Percentiles rank a stretch among this genome's conserved stretches.
Conservation (phyloP, 2,797 vertebrate species). For the Sebastes kiyomatsui region DNA sequence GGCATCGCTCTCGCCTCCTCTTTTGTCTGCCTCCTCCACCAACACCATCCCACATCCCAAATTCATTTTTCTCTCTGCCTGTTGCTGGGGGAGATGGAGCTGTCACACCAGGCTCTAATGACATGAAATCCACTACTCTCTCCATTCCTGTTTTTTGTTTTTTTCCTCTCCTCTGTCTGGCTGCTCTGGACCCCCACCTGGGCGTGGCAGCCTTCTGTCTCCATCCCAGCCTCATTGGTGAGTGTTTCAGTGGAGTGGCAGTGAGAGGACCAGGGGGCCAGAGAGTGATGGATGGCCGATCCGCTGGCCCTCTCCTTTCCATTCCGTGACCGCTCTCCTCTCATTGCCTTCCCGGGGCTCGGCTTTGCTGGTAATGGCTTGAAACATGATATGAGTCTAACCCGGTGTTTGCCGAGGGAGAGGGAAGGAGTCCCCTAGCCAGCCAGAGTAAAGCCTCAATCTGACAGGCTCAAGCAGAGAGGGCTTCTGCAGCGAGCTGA, state of each 20-base stretch:
- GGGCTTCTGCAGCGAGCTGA: conserved; percentile 46
- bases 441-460: conserved; percentile 32
- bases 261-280: conserved; percentile 45
- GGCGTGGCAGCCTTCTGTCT: conserved; percentile 42
- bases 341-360: conserved; percentile 68
- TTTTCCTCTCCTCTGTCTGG: background rate
- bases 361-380: conserved; percentile 79
- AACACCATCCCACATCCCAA: background rate
- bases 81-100: conserved; percentile 44
- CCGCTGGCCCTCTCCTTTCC: conserved; percentile 50
- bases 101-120: conserved; percentile 46
- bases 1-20: background rate
- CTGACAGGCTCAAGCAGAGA: conserved; percentile 56
- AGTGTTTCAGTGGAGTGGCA: conserved; percentile 52
- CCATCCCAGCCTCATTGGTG: conserved; percentile 22
- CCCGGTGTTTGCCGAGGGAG: conserved; percentile 55
- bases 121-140: conserved; percentile 34
- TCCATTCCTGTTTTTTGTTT: background rate
- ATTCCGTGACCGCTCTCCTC: conserved; percentile 48
- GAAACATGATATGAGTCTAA: conserved; percentile 77
- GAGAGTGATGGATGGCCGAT: conserved; percentile 72
- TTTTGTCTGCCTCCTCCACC: background rate
- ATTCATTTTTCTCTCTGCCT: conserved; percentile 10
- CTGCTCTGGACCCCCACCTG: conserved; percentile 41
- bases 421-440: conserved; percentile 41